Conservation (phyloP, 2,113 vertebrate genomes). For the Coptodon rendalli region DNA sequence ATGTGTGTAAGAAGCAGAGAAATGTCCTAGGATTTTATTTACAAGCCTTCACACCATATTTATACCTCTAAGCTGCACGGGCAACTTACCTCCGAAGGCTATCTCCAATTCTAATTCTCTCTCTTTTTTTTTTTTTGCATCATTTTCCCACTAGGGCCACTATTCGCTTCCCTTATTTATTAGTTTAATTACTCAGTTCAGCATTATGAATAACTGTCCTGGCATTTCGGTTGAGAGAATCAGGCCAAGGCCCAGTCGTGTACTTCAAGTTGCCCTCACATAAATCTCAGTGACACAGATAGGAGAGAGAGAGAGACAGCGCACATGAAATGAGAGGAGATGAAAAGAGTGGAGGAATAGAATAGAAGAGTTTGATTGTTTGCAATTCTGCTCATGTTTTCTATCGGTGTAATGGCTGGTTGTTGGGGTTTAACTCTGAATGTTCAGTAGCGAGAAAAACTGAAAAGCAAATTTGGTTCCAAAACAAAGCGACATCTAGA, state of each 20-base stretch:
- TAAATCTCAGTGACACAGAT: neutral
- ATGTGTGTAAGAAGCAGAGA: neutral
- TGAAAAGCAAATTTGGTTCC: neutral
- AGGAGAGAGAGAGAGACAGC: neutral
- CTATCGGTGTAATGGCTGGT: neutral
- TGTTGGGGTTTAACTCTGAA: neutral
- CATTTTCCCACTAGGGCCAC: neutral
- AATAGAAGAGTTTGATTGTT: neutral
- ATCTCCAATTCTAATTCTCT: neutral
- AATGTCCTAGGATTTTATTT: neutral
- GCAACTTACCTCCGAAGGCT: neutral
- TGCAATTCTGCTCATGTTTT: slow-evolving; percentile 1
- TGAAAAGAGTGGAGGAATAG: neutral
- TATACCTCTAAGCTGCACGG: neutral
- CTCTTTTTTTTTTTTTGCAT: neutral
- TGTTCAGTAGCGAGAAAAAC: neutral
- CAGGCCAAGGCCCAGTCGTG: slow-evolving; percentile 15
- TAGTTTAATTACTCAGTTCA: slow-evolving; percentile 26
- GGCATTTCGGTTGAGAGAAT: slow-evolving; percentile 8
- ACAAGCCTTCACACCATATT: neutral
- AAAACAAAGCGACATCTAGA: neutral
- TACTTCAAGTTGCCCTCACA: neutral
- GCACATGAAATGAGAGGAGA: neutral
- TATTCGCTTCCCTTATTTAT: slow-evolving; percentile 41
- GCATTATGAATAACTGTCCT: slow-evolving; percentile 41